Base-by-base conservation (phyloP, 2,888 invertebrate species). In the Dynastes grantii region DNA sequence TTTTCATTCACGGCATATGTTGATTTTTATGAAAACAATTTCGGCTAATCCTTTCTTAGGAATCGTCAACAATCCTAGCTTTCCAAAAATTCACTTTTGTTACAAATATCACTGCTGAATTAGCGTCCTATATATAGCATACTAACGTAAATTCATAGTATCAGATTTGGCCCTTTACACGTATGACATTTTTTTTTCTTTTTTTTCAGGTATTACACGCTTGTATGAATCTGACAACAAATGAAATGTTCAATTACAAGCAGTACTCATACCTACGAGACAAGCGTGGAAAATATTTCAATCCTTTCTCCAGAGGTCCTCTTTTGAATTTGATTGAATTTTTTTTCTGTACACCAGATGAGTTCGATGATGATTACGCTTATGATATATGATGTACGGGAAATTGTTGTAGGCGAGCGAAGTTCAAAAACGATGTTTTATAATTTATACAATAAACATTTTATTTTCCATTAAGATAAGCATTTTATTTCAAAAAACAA, bases 201-300 rank as follows among this genome's bases (percentile, higher is more conserved):
- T 13, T 9, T 63, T 80, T 90, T 27, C 90, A 97, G 97, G 93
- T 97, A 73, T 90, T 97, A 29, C 97, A 97, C 87, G 97, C 96
- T 11, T 95, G 96, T 86, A 95, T 96, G 95, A 98, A 98, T 90
- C 89, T 97, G 79, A 97, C 98, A 6, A 97, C 97, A 65, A 98
- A 97, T 88, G 97, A 98, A 90, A 96, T 97, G 95, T 96, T 97
- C 87, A 97, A 97, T 90, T 96, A 96, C 88, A 96, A 96, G 87
- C 91, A 97, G 75, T 97, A 97, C 88, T 95, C 96, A 0, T 97
- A 98, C 87, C 88, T 98, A 81, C 91, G 97, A 76, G 97, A 97
- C 87, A 96, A 95, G 86, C 92, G 95, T 79, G 97, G 97, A 1
- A 92, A 95, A 81, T 97, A 96, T 87, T 93, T 95, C 86, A 98